A percentile compares a stretch with the other conserved stretches of the same genome.
Conservation (phyloP, 2,888 invertebrate species). For the Andrena flavipes region DNA sequence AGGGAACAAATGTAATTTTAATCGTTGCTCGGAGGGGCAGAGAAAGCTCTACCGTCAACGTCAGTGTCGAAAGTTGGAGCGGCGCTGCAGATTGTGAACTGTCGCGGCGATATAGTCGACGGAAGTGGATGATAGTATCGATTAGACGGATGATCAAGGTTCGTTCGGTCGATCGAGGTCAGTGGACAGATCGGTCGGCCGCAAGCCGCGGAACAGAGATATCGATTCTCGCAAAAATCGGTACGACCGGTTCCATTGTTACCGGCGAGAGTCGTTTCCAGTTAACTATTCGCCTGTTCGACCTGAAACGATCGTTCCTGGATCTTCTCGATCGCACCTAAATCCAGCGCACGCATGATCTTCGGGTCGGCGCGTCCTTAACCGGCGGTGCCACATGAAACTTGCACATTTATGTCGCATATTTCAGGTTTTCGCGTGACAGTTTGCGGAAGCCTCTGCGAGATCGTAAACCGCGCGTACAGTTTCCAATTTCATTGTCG, state of each 20-base stretch:
- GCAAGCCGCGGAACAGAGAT: conserved; percentile 44
- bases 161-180: conserved; percentile 60
- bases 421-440: conserved; percentile 4
- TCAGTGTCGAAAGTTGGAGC: conserved; percentile 45
- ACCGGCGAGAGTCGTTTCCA: conserved; percentile 49
- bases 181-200: conserved; percentile 45
- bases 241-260: conserved; percentile 45
- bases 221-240: conserved; percentile 61
- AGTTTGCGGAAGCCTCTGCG: conserved; percentile 24
- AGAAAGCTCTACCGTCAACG: conserved; percentile 17
- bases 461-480: conserved; percentile 28
- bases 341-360: not conserved
- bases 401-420: not conserved
- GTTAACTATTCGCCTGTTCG: conserved; percentile 29
- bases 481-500: conserved; percentile 63
- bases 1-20: conserved; percentile 74
- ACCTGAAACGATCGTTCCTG: conserved; percentile 16
- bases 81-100: not conserved
- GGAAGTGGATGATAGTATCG: conserved; percentile 49
- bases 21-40: conserved; percentile 52
- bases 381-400: conserved; percentile 10
- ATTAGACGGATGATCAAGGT: conserved; percentile 27
- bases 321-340: conserved; percentile 11
- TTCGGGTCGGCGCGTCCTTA: not conserved
- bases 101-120: not conserved